Evolutionary conservation across 64 coral and sea anemone genomes (phyloP), one percentile per base, ranked within the genome.

Genomic region (Montipora cactus): DNA sequence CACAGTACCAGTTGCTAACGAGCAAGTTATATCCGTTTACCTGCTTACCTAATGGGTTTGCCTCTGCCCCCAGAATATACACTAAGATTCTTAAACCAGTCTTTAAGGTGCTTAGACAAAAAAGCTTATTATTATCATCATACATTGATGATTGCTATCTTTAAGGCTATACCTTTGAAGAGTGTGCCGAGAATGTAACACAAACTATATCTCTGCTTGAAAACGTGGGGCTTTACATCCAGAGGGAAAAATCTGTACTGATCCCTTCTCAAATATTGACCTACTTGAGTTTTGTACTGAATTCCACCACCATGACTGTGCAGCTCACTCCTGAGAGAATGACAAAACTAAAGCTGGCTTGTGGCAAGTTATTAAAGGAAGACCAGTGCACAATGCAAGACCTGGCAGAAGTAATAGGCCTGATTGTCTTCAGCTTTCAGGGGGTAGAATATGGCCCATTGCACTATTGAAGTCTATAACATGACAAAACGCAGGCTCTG

Each of bases 21-120:
- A 76, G 70, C 28, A 90, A 90, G 68, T 71, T 90, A 49, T 90
- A 80, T 81, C 89, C 69, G 72, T 90, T 68, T 81, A 90, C 89
- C 37, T 90, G 59, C 64, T 49, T 90, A 13, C 89, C 77, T 4
- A 90, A 90, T 80, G 89, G 89, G 5, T 57, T 90, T 9, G 76
- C 89, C 21, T 90, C 78, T 49, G 44, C 7, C 8, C 89, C 68
- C 25, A 64, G 77, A 62, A 74, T 80, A 8, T 90, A 80, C 22
- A 90, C 77, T 21, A 90, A 90, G 55, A 59, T 80, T 12, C 47
- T 90, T 1, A 90, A 90, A n/a, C 76, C 76, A 11, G 89, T 90
- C 18, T 80, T 80, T 52, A 59, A 23, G 2, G 8, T 71, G 10
- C 59, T 80, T 14, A 49, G 89, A 66, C 48, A 90, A 80, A 88